Evolutionary conservation across 2,888 invertebrate species (phyloP).

Genomic region (Odontocerum albicorne): DNA sequence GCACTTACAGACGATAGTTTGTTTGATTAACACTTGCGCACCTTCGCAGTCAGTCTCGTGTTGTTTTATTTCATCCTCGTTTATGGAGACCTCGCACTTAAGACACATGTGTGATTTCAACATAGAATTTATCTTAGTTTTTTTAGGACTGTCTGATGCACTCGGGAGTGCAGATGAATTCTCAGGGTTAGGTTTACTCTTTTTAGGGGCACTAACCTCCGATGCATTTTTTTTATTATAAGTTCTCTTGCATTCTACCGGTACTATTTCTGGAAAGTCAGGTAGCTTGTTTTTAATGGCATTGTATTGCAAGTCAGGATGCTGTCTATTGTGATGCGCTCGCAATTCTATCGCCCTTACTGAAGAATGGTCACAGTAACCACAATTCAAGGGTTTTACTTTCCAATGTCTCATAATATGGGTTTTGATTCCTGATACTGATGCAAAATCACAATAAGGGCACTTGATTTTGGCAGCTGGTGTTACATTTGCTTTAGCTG

Average conservation of each 20-base stretch:
- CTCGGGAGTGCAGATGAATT: too few relatives aligned
- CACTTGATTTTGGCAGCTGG: slow-evolving; percentile 39
- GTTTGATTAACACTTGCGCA: slow-evolving; percentile 44
- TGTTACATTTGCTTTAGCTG: neutral
- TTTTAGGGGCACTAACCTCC: neutral
- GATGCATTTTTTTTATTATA: slow-evolving; percentile 9
- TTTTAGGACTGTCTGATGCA: neutral
- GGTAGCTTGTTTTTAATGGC: slow-evolving; percentile 39
- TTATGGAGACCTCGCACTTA: slow-evolving; percentile 43
- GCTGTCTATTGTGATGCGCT: slow-evolving; percentile 44
- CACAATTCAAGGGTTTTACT: slow-evolving; percentile 50
- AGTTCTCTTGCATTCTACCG: slow-evolving; percentile 27
- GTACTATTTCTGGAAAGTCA: slow-evolving; percentile 37
- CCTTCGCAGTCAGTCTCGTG: slow-evolving; percentile 40
- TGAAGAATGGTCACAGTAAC: slow-evolving; percentile 46
- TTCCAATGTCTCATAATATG: slow-evolving; percentile 55
- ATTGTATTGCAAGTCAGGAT: slow-evolving; percentile 40
- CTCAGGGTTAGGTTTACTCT: neutral
- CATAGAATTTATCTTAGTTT: neutral
- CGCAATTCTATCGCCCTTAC: slow-evolving; percentile 40
- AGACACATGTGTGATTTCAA: slow-evolving; percentile 42
- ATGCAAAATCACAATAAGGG: slow-evolving; percentile 43
- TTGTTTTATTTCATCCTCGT: slow-evolving; percentile 35
- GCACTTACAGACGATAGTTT: slow-evolving; percentile 51
- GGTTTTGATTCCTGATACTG: slow-evolving; percentile 41